phyloP scores from a whole-genome alignment of 2,797 vertebrate genomes.

The Leptatherina wallacei region DNA sequence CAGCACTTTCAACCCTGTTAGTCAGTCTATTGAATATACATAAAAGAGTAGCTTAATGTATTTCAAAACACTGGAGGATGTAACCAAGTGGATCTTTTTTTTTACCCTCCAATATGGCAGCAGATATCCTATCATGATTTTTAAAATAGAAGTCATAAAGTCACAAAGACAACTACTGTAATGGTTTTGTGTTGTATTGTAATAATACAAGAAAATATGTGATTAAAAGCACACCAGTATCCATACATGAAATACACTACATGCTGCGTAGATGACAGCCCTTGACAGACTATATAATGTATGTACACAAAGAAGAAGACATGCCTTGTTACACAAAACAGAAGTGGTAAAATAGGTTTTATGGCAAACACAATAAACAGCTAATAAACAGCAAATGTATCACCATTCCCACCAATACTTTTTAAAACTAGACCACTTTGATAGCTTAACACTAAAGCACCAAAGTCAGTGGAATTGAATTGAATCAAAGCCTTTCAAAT shows the following conservation, averaged over 20 bases:
- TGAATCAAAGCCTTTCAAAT: background rate
- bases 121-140: too few relatives aligned
- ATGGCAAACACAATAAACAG: slow-evolving; percentile 11
- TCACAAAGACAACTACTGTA: too few relatives aligned
- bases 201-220: background rate
- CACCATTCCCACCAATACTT: background rate
- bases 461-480: background rate
- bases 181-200: too few relatives aligned
- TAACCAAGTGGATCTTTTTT: too few relatives aligned
- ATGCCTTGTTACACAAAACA: slow-evolving; percentile 10
- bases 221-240: background rate
- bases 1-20: background rate
- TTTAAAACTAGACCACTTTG: background rate
- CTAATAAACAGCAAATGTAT: slow-evolving; percentile 19
- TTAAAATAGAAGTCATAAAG: too few relatives aligned
- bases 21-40: background rate
- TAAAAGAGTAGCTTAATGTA: background rate
- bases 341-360: background rate
- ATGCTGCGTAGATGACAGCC: background rate
- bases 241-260: background rate
- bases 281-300: too few relatives aligned
- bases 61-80: too few relatives aligned
- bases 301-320: background rate
- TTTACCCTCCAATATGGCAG: too few relatives aligned
- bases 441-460: background rate